Evolutionary conservation across 2,797 vertebrate genomes (phyloP).

Genomic region (Sebastes itinus): DNA sequence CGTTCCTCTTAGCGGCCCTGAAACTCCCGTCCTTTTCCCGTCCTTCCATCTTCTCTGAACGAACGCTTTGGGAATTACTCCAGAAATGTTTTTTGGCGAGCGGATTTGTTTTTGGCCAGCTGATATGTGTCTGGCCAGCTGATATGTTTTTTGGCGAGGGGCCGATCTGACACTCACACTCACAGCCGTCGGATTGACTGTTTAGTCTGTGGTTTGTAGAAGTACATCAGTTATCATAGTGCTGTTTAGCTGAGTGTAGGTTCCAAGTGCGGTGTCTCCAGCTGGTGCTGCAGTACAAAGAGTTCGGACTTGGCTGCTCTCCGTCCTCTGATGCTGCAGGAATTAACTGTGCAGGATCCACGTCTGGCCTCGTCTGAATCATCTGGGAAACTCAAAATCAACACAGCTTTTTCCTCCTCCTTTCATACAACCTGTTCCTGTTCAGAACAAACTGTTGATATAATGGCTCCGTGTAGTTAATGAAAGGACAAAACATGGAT

Average conservation of each 20-base stretch:
- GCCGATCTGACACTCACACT: conserved; percentile 6
- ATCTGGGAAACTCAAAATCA: conserved; percentile 6
- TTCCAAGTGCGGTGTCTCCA: conserved; percentile 18
- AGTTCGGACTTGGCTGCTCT: conserved; percentile 36
- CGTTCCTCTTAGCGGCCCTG: background rate
- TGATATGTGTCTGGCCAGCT: background rate
- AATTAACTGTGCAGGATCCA: conserved; percentile 34
- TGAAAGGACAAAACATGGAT: conserved; percentile 17
- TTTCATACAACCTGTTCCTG: background rate
- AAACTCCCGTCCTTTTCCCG: background rate
- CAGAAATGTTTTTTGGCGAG: background rate
- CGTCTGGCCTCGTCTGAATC: conserved; percentile 25
- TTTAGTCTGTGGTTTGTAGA: conserved; percentile 65
- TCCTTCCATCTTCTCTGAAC: conserved; percentile 2
- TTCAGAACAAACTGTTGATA: conserved; percentile 18
- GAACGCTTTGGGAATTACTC: conserved; percentile 24
- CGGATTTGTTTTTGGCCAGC: background rate
- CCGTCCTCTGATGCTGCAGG: conserved; percentile 41
- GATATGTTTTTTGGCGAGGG: conserved; percentile 2
- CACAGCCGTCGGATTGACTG: conserved; percentile 24
- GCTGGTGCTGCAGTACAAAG: conserved; percentile 37
- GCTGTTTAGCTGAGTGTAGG: conserved; percentile 52
- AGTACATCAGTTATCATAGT: conserved; percentile 47
- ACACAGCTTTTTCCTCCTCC: background rate
- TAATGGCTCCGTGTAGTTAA: background rate